phyloP scores from a whole-genome alignment of 2,797 vertebrate species.

The Lates japonicus region DNA sequence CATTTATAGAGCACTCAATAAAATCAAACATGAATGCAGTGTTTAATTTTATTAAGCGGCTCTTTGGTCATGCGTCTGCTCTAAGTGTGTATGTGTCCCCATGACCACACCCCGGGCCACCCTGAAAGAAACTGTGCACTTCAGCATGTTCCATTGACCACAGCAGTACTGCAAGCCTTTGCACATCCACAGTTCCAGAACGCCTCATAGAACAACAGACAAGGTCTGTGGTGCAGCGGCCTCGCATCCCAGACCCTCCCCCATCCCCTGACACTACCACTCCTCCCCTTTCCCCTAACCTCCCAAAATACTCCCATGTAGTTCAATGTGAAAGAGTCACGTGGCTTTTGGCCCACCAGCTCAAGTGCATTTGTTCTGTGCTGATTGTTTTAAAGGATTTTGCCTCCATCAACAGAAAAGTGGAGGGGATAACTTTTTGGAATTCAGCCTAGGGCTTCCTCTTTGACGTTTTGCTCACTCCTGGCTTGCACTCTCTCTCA shows the following conservation, averaged over 20 bases:
- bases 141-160: constrained; percentile 89
- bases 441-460: constrained; percentile 84
- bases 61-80: constrained; percentile 61
- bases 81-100: constrained; percentile 54
- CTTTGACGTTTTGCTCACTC: constrained; percentile 82
- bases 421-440: constrained; percentile 88
- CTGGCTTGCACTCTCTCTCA: constrained; percentile 76
- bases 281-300: constrained; percentile 48
- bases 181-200: constrained; percentile 89
- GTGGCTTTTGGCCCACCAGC: constrained; percentile 67
- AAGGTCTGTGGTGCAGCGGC: constrained; percentile 43
- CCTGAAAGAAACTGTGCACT: constrained; percentile 86
- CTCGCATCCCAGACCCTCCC: constrained; percentile 54
- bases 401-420: constrained; percentile 90
- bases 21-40: not conserved
- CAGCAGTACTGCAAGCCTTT: constrained; percentile 86
- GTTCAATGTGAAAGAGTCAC: constrained; percentile 73
- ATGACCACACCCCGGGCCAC: constrained; percentile 55
- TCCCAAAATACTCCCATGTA: constrained; percentile 62
- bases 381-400: constrained; percentile 86
- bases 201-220: constrained; percentile 80
- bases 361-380: constrained; percentile 82
- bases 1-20: not conserved
- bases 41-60: constrained; percentile 29
- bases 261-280: constrained; percentile 23